Percentiles rank a stretch among this genome's conserved stretches.
Conservation (phyloP, 2,797 vertebrate species). For the Tapera naevia region DNA sequence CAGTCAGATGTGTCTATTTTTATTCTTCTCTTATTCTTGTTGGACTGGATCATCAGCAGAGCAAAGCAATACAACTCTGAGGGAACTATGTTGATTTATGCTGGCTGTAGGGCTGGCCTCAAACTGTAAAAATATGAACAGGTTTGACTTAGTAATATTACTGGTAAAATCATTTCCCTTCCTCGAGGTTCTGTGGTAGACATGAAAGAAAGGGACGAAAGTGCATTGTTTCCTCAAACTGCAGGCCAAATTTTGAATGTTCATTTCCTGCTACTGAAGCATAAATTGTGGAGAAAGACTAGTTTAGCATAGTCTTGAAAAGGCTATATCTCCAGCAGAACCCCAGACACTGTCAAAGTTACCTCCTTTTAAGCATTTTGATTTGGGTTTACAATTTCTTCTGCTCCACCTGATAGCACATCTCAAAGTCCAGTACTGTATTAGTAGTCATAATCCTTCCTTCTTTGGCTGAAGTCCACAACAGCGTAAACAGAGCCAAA, state of each 20-base stretch:
- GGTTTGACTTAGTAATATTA: neutral
- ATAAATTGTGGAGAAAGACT: neutral
- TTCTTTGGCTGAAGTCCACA: conserved; percentile 20
- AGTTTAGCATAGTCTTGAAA: neutral
- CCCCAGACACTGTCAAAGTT: neutral
- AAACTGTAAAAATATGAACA: neutral
- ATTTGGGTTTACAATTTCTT: conserved; percentile 6
- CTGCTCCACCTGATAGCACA: neutral
- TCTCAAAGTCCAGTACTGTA: neutral
- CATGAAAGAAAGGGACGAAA: neutral
- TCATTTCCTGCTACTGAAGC: neutral
- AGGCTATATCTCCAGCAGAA: neutral
- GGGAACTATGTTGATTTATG: neutral
- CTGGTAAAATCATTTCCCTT: neutral
- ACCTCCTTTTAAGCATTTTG: neutral
- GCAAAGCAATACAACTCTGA: neutral
- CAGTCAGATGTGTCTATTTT: neutral
- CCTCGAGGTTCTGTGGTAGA: neutral
- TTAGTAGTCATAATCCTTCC: conserved; percentile 15
- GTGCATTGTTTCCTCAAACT: neutral
- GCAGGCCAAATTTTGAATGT: neutral
- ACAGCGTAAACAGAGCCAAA: neutral
- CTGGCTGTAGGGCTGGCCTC: neutral
- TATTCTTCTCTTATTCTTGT: neutral
- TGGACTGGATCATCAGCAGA: neutral